Conservation (phyloP, 2,113 vertebrate genomes). For the Zapornia atra region DNA sequence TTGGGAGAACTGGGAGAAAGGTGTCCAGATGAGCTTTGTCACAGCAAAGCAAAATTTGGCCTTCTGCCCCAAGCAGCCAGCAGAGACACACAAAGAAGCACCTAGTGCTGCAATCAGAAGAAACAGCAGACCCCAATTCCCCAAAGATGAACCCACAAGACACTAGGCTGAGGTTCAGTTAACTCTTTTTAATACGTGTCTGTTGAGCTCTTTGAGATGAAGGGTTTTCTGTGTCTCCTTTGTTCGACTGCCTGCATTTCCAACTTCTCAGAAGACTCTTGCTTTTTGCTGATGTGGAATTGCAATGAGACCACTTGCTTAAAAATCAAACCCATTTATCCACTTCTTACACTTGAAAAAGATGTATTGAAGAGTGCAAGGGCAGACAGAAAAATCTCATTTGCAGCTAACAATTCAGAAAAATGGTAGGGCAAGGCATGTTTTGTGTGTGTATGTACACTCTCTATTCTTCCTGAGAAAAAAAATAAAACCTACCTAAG, state of each 20-base stretch:
- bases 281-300: background rate
- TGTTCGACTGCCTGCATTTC: background rate
- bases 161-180: background rate
- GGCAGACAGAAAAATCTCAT: background rate
- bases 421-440: background rate
- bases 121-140: background rate
- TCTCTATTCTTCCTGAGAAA: background rate
- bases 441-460: background rate
- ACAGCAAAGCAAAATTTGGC: background rate
- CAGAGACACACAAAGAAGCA: background rate
- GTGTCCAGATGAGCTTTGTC: background rate
- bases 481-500: constrained; percentile 36
- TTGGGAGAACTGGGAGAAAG: background rate
- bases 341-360: background rate
- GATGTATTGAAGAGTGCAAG: background rate
- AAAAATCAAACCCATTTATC: background rate
- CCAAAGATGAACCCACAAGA: background rate
- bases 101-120: background rate
- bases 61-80: background rate
- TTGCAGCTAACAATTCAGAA: background rate
- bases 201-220: background rate
- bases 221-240: background rate
- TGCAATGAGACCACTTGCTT: background rate
- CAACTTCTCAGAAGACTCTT: background rate
- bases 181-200: background rate